These are phyloP conservation scores for Ascaphus truei DNA, from an alignment of 2,113 vertebrate species.

Conservation along the genomic window DNA sequence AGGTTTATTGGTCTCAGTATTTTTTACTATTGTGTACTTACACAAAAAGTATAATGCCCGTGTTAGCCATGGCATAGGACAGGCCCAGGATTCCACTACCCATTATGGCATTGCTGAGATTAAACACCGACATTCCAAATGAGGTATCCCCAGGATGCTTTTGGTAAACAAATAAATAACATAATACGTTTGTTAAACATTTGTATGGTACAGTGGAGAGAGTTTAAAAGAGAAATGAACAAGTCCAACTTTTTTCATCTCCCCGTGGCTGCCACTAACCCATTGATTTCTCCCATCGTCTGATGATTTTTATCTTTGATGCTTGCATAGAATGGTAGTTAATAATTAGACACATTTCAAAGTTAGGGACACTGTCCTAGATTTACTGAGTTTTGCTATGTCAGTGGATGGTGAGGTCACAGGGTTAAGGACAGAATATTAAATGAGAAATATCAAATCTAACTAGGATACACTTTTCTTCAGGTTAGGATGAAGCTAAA, in stretches of 20 bases:
- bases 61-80: slow-evolving; percentile 96
- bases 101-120: slow-evolving; percentile 97
- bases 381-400: slow-evolving; percentile 19
- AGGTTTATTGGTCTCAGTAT: too few relatives aligned
- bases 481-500: too few relatives aligned
- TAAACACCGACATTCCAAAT: slow-evolving; percentile 94
- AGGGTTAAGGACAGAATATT: slow-evolving; percentile 9
- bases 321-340: neutral
- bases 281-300: slow-evolving; percentile 1
- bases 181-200: neutral
- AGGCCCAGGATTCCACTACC: slow-evolving; percentile 93
- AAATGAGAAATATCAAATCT: neutral
- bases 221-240: too few relatives aligned
- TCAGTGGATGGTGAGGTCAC: slow-evolving; percentile 6
- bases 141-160: slow-evolving; percentile 87
- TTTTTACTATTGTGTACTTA: too few relatives aligned
- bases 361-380: neutral
- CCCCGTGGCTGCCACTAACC: neutral
- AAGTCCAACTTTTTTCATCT: too few relatives aligned
- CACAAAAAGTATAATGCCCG: slow-evolving; percentile 88
- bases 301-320: neutral
- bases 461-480: neutral
- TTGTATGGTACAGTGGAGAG: too few relatives aligned
- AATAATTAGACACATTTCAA: slow-evolving; percentile 24
- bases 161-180: slow-evolving; percentile 19